Evolutionary conservation across 2,113 vertebrate genomes (phyloP).

Genomic region (Lagopus leucura): DNA sequence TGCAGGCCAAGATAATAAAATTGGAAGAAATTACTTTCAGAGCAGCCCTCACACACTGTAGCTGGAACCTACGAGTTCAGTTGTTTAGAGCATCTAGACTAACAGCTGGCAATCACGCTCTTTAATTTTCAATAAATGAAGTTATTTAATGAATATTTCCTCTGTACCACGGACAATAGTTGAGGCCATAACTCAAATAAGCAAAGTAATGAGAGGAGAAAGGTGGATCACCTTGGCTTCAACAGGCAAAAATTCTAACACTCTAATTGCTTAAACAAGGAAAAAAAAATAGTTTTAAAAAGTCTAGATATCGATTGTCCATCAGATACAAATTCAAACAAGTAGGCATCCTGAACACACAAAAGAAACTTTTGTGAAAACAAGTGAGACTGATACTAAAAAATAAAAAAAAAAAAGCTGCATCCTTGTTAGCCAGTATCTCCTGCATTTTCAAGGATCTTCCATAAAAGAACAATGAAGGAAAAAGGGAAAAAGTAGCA

Average conservation of each 20-base stretch:
- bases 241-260: background rate
- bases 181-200: background rate
- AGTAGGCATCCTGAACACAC: background rate
- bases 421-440: background rate
- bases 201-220: background rate
- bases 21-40: no score
- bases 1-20: no score
- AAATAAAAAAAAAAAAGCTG: background rate
- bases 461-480: background rate
- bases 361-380: background rate
- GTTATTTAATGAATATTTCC: background rate
- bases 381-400: background rate
- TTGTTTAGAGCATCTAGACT: background rate
- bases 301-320: background rate
- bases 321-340: background rate
- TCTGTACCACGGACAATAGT: background rate
- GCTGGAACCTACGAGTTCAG: background rate
- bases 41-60: background rate
- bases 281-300: background rate
- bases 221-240: background rate
- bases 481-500: background rate
- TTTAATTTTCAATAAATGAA: background rate
- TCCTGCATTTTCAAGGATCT: background rate
- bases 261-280: background rate
- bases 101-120: background rate